These are phyloP conservation scores for Tachyglossus aculeatus DNA, from an alignment of 2,797 vertebrate genomes.

Conservation along the genomic window DNA sequence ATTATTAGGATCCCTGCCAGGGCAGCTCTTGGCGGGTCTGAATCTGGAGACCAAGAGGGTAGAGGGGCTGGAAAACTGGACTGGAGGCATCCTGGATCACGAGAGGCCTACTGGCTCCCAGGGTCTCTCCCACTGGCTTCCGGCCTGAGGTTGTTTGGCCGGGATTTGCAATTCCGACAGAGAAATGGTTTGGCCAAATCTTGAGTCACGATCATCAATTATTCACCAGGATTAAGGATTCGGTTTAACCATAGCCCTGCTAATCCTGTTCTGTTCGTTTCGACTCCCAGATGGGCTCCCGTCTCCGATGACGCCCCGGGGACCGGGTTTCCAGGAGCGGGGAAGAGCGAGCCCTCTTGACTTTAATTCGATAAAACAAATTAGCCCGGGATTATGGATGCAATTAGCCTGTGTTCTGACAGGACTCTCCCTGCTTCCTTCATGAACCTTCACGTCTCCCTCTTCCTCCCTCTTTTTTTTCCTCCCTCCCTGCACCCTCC, in stretches of 20 bases:
- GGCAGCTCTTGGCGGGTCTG: no score
- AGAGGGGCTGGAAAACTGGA: no score
- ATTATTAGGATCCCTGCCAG: no score
- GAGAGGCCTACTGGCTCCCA: not conserved
- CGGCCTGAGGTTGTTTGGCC: slow-evolving; percentile 30
- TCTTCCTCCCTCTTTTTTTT: no score
- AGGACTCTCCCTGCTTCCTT: no score
- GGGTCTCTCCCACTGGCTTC: not conserved
- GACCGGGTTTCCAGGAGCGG: no score
- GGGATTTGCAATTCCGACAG: slow-evolving; percentile 75
- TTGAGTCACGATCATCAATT: slow-evolving; percentile 76
- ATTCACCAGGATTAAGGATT: slow-evolving; percentile 79
- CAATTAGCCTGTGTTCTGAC: slow-evolving; percentile 58
- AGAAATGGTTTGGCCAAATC: slow-evolving; percentile 61
- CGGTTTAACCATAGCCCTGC: slow-evolving; percentile 68
- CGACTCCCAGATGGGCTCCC: slow-evolving; percentile 71
- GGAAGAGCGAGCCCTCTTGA: slow-evolving; percentile 65
- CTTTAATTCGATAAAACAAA: slow-evolving; percentile 81
- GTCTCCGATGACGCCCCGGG: slow-evolving; percentile 46
- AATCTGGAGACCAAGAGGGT: no score
- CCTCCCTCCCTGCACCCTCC: no score
- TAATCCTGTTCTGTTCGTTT: slow-evolving; percentile 82
- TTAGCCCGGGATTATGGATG: slow-evolving; percentile 73
- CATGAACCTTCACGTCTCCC: no score
- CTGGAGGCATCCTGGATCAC: no score